Conservation (phyloP, 2,113 vertebrate genomes). For the Tauraco erythrolophus region DNA sequence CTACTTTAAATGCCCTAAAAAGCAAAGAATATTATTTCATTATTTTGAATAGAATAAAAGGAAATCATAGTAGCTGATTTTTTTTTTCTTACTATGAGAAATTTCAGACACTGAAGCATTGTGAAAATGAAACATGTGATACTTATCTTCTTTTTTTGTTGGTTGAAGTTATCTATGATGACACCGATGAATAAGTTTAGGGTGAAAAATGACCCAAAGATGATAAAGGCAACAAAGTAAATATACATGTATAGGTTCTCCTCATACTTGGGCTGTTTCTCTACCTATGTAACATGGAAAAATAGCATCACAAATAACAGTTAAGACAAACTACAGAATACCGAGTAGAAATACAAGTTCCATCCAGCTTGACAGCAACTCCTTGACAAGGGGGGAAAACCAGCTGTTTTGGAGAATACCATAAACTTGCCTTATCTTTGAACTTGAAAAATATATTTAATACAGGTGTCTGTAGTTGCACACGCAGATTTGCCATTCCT, state of each 20-base stretch:
- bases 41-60: not conserved
- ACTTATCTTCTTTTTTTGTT: conserved; percentile 99
- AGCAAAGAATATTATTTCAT: not conserved
- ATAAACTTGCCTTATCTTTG: not conserved
- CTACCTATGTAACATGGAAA: conserved; percentile 72
- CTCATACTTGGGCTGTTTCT: conserved; percentile 88
- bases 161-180: conserved; percentile 99
- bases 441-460: not conserved
- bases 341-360: not conserved
- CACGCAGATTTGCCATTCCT: not conserved
- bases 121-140: conserved; percentile 41
- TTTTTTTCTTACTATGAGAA: not conserved
- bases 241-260: conserved; percentile 86
- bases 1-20: not conserved
- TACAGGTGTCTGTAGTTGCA: not conserved
- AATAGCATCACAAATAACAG: not conserved
- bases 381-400: not conserved
- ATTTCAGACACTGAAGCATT: not conserved
- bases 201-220: conserved; percentile 97
- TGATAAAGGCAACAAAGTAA: conserved; percentile 97
- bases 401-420: not conserved
- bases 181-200: conserved; percentile 98
- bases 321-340: not conserved
- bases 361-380: not conserved
- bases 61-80: not conserved